phyloP scores from a whole-genome alignment of 2,113 vertebrate genomes.

The Ia io region DNA sequence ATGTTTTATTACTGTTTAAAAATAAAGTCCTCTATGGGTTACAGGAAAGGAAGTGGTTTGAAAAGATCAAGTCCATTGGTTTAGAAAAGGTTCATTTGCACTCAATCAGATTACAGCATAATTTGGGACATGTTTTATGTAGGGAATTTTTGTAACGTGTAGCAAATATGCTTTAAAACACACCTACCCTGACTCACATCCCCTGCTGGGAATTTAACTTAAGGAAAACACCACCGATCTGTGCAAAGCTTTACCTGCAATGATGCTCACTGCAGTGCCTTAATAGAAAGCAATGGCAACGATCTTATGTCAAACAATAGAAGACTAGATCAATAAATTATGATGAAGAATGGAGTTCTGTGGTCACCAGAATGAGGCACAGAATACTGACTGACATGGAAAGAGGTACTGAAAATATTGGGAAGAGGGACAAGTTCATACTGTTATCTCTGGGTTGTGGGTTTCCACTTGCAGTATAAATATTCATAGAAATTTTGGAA shows the following conservation, averaged over 20 bases:
- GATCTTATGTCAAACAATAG: neutral
- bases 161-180: conserved; percentile 40
- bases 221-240: neutral
- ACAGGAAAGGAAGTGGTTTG: conserved; percentile 8
- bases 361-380: neutral
- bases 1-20: neutral
- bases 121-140: neutral
- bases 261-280: neutral
- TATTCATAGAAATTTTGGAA: conserved; percentile 17
- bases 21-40: neutral
- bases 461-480: neutral
- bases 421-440: neutral
- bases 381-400: neutral
- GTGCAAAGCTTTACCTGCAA: neutral
- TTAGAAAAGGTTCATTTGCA: neutral
- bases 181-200: neutral
- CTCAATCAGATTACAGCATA: neutral
- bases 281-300: neutral
- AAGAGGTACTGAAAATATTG: neutral
- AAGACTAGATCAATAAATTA: neutral
- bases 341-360: neutral
- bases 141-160: neutral
- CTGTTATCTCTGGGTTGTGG: neutral
- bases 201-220: conserved; percentile 2
- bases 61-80: neutral